Evolutionary conservation across 2,888 invertebrate species (phyloP), one percentile per base, ranked within the genome.

Genomic region (Chrysolina oricalcia): DNA sequence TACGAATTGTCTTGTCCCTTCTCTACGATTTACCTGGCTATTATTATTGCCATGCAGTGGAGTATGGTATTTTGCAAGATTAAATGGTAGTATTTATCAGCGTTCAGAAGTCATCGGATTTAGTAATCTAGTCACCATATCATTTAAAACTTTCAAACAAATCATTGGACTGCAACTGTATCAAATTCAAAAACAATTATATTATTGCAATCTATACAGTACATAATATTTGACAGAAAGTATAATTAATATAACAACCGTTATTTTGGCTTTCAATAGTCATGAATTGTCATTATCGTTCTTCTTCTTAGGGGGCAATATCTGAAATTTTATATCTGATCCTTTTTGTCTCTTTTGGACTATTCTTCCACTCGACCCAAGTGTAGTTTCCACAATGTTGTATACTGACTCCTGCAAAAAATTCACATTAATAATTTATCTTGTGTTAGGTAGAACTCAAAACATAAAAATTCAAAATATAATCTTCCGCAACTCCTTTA

Each of bases 311-410:
- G 87, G 87, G 2, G 94, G 93, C 11, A 92, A 73, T 79, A 94
- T 90, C 85, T 91, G 92, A 85, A 94, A 94, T 84, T 91, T 92
- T 19, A 94, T 87, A 78, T 90, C 90, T 64, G 89, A 90, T 27
- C 92, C 92, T 87, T 93, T 94, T 9, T 84, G 86, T 63, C 92
- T 90, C 85, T 93, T 94, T 81, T 94, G 94, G 0, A 93, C 89
- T 73, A 94, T 87, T 87, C 90, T 91, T 0, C 91, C 91, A 35
- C 87, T 79, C 72, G 88, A 84, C 80, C 91, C 91, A 21, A 86
- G 68, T 43, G 76, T 72, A 23, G 82, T 71, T 84, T 93, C 93
- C 78, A 94, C 90, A 15, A 89, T 83, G 70, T 89, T 87, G 81
- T 90, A 92, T 73, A 94, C 89, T 73, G 87, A 89, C 82, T 94